These are phyloP conservation scores for Drosophila kurseongensis DNA, from an alignment of 1,140 invertebrate species.

Conservation along the genomic window DNA sequence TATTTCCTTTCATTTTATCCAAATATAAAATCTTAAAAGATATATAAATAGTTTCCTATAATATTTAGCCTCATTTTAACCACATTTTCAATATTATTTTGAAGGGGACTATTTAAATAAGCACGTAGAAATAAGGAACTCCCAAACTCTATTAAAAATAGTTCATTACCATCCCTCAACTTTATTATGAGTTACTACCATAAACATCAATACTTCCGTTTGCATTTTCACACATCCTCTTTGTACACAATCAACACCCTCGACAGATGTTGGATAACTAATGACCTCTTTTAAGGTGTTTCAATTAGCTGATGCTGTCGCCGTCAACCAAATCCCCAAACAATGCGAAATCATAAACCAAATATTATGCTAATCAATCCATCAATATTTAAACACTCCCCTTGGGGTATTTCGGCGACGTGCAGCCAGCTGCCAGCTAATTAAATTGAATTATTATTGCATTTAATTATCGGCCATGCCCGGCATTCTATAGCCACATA, in stretches of 20 bases:
- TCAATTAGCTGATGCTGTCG: conserved; percentile 25
- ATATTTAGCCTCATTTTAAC: no score
- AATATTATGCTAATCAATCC: conserved; percentile 69
- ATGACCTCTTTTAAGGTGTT: conserved; percentile 23
- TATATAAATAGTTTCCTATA: no score
- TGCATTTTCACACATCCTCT: background rate
- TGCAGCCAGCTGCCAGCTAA: conserved; percentile 63
- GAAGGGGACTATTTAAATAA: no score
- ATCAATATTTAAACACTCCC: conserved; percentile 58
- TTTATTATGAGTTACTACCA: background rate
- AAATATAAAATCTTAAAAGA: no score
- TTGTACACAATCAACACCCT: conserved; percentile 8
- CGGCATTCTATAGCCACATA: conserved; percentile 62
- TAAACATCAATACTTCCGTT: background rate
- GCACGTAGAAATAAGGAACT: background rate
- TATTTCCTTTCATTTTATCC: no score
- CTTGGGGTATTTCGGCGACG: conserved; percentile 19
- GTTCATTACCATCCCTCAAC: background rate
- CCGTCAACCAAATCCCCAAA: conserved; percentile 29
- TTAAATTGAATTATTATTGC: conserved; percentile 76
- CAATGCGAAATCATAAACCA: conserved; percentile 49
- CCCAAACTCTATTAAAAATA: background rate
- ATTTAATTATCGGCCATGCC: conserved; percentile 60
- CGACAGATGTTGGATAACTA: conserved; percentile 21
- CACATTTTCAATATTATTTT: no score